Conservation (phyloP, 1,140 invertebrate genomes). For the Lerema accius region DNA sequence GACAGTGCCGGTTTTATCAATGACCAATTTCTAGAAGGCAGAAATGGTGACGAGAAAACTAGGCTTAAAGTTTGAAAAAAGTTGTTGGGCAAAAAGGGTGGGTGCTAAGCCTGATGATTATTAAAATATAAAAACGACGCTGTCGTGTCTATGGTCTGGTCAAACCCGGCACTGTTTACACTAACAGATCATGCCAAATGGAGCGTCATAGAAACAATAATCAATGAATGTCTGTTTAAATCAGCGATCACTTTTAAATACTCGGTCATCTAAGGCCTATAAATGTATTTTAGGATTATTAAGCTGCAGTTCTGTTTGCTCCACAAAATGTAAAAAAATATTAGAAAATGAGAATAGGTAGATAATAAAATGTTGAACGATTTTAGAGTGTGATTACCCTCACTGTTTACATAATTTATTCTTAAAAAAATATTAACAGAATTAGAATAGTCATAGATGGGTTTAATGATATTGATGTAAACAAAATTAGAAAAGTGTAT, state of each 20-base stretch:
- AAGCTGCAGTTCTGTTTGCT: not conserved
- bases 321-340: not conserved
- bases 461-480: conserved; percentile 15
- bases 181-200: not conserved
- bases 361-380: conserved; percentile 19
- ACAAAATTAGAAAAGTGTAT: conserved; percentile 19
- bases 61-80: not conserved
- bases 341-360: conserved; percentile 1
- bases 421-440: conserved; percentile 12
- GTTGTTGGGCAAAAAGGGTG: too few species aligned
- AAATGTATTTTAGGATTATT: conserved; percentile 1
- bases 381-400: conserved; percentile 21
- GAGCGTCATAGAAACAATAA: not conserved
- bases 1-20: conserved; percentile 14
- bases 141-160: too few species aligned
- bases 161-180: not conserved
- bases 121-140: too few species aligned
- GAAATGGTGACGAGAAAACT: not conserved
- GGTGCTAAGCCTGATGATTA: too few species aligned
- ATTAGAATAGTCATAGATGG: conserved; percentile 5
- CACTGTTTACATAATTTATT: conserved; percentile 20
- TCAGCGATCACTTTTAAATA: too few species aligned
- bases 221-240: not conserved
- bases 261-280: not conserved
- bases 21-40: not conserved